Conservation (phyloP, 1,140 invertebrate species). For the Riptortus pedestris region DNA sequence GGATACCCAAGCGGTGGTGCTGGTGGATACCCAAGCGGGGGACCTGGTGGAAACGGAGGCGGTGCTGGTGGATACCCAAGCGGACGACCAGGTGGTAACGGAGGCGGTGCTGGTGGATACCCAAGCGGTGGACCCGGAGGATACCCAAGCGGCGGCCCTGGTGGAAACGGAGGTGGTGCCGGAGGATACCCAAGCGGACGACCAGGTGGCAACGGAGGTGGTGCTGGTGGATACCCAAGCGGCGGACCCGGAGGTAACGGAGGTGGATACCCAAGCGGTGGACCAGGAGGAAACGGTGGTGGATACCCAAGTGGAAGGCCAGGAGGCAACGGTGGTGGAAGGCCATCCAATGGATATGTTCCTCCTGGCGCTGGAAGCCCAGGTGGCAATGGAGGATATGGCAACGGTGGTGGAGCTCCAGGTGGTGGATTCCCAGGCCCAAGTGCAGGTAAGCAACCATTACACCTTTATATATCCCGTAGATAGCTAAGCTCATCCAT, state of each 20-base stretch:
- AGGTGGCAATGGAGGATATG: background rate
- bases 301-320: constrained; percentile 1
- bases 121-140: background rate
- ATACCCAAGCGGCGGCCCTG: background rate
- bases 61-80: background rate
- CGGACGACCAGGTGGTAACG: background rate
- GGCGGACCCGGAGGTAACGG: background rate
- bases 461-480: too few relatives aligned
- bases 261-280: background rate
- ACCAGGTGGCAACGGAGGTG: constrained; percentile 8
- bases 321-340: constrained; percentile 9
- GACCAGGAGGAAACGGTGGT: background rate
- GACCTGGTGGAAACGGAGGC: constrained; percentile 4
- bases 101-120: background rate
- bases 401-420: background rate
- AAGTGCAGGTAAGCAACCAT: too few relatives aligned
- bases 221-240: constrained; percentile 7
- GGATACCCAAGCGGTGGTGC: constrained; percentile 4
- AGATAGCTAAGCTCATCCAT: too few relatives aligned
- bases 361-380: background rate
- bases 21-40: background rate
- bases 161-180: background rate
- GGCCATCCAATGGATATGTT: background rate
- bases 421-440: background rate
- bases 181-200: background rate